Base-by-base conservation (phyloP, 2,888 invertebrate genomes). In the Campoplex capitator region DNA sequence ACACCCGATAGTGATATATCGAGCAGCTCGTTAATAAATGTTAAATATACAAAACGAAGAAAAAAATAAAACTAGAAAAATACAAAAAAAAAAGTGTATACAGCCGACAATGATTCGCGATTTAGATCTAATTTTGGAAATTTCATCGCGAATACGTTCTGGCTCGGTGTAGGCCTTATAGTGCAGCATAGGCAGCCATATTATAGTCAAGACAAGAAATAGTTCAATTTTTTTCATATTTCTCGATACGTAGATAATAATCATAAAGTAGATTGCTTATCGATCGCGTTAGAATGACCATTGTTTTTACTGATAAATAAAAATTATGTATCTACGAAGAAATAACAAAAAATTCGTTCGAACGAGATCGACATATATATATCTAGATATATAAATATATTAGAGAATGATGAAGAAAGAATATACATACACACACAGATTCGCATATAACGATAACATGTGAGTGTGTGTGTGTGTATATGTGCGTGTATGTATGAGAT, bases 1-100 rank as follows among this genome's bases (percentile, higher is more conserved):
- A 84, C 78, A 87, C 82, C 78, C 71, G 87, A 90, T 89, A 89
- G 88, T 89, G 89, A 89, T 90, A 89, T 87, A 82, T 84, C 83
- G 88, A 89, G 90, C 91, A 90, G 91, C 90, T 90, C 89, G 89
- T 90, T 89, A 89, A 88, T 88, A 75, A 85, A 88, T 84, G 82
- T 87, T 82, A 83, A 86, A 81, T 65, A 82, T 74, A 42, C 38
- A 51, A 80, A 70, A 78, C 16, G 45, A 76, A 68, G 23, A 67
- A 45, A 77, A 45, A 51, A 13, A 18, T 70, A 56, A 8, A 83
- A 38, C 38, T 38, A 38, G 38, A 38, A 51, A 76, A 81, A 84
- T 3, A 13, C 48, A 42, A 83, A 81, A 86, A 79, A 23, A 38
- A 68, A 74, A 70, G 74, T 82, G 77, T 74, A 88, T 74, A 87